Percentiles rank a stretch among this genome's conserved stretches.
phyloP scores from a whole-genome alignment of 2,797 vertebrate species.

The Diplodus puntazzo region DNA sequence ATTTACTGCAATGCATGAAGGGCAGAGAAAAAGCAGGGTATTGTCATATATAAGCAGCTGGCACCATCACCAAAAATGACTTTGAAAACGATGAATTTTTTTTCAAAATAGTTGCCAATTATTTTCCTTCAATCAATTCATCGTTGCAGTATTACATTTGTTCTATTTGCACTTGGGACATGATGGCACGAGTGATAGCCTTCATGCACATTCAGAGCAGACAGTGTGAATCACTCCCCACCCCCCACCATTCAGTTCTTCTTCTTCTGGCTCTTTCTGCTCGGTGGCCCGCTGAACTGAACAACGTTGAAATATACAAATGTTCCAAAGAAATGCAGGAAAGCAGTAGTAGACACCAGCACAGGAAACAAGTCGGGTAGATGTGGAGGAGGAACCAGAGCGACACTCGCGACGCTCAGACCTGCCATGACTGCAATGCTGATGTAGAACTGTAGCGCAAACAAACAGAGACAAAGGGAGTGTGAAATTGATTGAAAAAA shows the following conservation, averaged over 20 bases:
- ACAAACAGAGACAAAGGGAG: conserved; percentile 10
- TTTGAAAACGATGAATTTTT: not conserved
- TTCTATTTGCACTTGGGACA: not conserved
- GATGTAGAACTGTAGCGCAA: conserved; percentile 88
- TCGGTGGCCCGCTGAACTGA: conserved; percentile 85
- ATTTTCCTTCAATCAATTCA: not conserved
- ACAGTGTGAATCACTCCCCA: not conserved
- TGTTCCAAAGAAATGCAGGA: conserved; percentile 89
- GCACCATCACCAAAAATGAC: not conserved
- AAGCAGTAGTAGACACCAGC: conserved; percentile 89
- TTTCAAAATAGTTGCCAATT: not conserved
- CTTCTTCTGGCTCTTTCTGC: conserved; percentile 89
- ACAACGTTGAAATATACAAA: conserved; percentile 91
- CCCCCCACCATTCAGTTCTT: conserved; percentile 68
- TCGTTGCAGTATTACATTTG: not conserved
- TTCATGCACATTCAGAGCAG: not conserved
- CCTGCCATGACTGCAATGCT: conserved; percentile 85
- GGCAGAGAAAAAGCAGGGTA: not conserved
- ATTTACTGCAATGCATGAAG: not conserved
- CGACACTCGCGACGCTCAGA: conserved; percentile 84
- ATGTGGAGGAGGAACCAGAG: conserved; percentile 84
- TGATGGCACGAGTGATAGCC: not conserved
- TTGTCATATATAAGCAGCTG: not conserved
- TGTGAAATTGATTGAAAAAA: conserved; percentile 1
- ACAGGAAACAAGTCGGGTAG: conserved; percentile 93